These are phyloP conservation scores for Acyrthosiphon pisum DNA, from an alignment of 1,140 invertebrate species.

Conservation along the genomic window DNA sequence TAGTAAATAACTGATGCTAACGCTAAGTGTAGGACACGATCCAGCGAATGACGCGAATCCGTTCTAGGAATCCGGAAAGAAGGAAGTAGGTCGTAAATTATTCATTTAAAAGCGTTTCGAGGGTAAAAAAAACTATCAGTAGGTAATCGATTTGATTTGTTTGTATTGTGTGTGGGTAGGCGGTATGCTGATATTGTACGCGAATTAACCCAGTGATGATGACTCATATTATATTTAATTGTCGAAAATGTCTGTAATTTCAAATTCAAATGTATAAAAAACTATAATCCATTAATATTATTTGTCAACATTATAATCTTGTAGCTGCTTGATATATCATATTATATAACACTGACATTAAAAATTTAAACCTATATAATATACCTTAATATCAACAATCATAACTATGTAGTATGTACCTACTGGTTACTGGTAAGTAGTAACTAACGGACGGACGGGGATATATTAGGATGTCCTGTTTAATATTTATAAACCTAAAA, in stretches of 20 bases:
- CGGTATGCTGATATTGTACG: no score
- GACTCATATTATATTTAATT: neutral
- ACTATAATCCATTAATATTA: neutral
- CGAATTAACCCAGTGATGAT: neutral
- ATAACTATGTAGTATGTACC: no score
- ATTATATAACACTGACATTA: neutral
- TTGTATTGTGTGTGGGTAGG: neutral
- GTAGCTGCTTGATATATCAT: no score
- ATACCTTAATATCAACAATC: no score
- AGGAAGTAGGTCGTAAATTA: slow-evolving; percentile 1
- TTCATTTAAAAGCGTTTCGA: neutral
- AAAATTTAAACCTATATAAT: neutral
- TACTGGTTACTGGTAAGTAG: no score
- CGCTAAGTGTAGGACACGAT: neutral
- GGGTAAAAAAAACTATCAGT: neutral
- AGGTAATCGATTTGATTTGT: neutral
- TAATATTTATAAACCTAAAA: no score
- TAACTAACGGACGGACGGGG: no score
- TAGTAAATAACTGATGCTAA: neutral
- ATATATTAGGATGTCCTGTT: no score
- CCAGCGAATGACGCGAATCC: neutral
- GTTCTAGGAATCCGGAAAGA: slow-evolving; percentile 44
- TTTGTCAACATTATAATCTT: neutral
- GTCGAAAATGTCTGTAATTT: neutral
- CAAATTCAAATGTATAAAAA: neutral